Conservation (phyloP, 2,888 invertebrate genomes). For the Cheilosia vulpina region DNA sequence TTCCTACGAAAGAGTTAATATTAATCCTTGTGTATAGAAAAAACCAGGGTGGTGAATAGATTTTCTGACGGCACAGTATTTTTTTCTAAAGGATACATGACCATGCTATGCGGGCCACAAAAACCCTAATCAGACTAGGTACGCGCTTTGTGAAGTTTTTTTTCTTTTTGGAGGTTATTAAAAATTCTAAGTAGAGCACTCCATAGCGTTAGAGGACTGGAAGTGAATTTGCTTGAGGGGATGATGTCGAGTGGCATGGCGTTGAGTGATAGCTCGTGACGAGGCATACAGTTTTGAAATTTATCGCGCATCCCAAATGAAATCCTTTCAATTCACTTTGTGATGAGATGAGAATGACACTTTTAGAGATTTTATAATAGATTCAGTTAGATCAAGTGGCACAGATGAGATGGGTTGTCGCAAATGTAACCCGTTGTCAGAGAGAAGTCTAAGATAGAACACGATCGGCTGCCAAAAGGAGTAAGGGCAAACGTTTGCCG, state of each 20-base stretch:
- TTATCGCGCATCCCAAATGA: constrained; percentile 36
- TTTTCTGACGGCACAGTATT: constrained; percentile 35
- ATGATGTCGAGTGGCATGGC: constrained; percentile 12
- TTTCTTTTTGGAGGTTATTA: constrained; percentile 57
- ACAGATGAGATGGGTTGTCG: constrained; percentile 15
- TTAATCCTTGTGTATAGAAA: constrained; percentile 27
- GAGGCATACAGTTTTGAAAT: constrained; percentile 52
- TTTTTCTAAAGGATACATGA: constrained; percentile 38
- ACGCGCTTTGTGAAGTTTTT: constrained; percentile 35
- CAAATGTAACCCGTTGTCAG: constrained; percentile 46
- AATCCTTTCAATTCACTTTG: constrained; percentile 48
- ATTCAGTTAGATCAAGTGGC: constrained; percentile 28
- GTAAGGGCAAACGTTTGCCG: too few relatives aligned
- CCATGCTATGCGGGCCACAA: constrained; percentile 52
- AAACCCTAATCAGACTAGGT: constrained; percentile 59
- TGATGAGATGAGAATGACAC: constrained; percentile 42
- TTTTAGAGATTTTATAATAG: constrained; percentile 36
- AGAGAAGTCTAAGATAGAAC: constrained; percentile 36
- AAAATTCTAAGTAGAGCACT: constrained; percentile 67
- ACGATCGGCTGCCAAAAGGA: constrained; percentile 11
- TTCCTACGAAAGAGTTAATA: constrained; percentile 68
- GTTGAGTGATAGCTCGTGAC: constrained; percentile 70
- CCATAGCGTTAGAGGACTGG: constrained; percentile 30
- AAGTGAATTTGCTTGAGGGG: constrained; percentile 27
- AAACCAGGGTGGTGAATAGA: constrained; percentile 75